Conservation (phyloP, 1,140 invertebrate genomes). For the Venustaconcha ellipsiformis region DNA sequence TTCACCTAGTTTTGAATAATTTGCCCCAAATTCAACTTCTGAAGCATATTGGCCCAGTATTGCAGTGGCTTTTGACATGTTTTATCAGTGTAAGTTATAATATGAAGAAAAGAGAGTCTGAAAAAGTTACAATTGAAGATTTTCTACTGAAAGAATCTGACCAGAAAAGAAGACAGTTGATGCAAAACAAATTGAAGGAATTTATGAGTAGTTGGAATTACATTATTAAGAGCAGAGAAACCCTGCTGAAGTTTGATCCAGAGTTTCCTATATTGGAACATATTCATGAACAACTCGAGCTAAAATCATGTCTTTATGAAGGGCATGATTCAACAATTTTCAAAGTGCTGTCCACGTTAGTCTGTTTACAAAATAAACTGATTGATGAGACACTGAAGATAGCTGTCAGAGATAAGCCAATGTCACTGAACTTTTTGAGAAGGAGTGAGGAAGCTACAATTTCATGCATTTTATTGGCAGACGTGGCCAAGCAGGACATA, state of each 20-base stretch:
- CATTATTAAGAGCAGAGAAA: not conserved
- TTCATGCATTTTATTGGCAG: conserved; percentile 1
- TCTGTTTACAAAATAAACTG: conserved; percentile 13
- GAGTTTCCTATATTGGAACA: not conserved
- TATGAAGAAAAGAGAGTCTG: conserved; percentile 7
- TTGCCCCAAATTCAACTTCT: not conserved
- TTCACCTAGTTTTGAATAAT: not conserved
- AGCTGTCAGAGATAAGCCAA: not conserved
- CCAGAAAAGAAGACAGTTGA: not conserved
- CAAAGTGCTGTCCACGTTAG: conserved; percentile 3
- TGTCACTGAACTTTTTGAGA: conserved; percentile 7
- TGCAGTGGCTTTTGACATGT: conserved; percentile 20
- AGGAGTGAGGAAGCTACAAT: not conserved
- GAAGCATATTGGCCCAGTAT: conserved; percentile 7
- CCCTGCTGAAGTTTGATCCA: not conserved
- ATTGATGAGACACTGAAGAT: conserved; percentile 5
- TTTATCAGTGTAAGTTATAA: conserved; percentile 7
- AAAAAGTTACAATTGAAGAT: conserved; percentile 7
- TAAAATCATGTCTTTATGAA: not conserved
- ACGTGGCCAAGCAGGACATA: conserved; percentile 5
- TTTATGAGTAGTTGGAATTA: conserved; percentile 10
- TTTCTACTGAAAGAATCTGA: not conserved
- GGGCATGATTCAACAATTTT: not conserved
- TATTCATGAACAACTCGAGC: conserved; percentile 6
- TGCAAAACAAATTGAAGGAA: conserved; percentile 8